Evolutionary conservation across 2,113 vertebrate genomes (phyloP).

Genomic region (Tympanuchus pallidicinctus): DNA sequence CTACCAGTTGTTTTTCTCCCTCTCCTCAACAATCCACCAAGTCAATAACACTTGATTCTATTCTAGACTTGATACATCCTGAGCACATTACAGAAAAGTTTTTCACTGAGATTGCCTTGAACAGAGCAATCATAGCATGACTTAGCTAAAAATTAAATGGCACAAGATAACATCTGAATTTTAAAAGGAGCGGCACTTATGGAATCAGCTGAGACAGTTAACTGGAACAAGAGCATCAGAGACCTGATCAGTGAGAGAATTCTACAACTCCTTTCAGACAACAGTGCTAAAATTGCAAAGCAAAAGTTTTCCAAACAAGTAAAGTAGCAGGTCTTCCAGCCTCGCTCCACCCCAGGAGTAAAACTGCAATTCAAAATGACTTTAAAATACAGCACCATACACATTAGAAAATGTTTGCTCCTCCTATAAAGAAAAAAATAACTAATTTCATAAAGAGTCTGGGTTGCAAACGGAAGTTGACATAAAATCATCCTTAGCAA

Average conservation of each 20-base stretch:
- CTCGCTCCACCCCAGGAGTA: not conserved
- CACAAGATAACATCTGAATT: constrained; percentile 1
- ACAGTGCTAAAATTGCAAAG: not conserved
- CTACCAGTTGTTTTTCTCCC: not conserved
- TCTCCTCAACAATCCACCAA: not conserved
- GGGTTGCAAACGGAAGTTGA: not conserved
- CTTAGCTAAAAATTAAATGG: not conserved
- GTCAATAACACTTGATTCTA: not conserved
- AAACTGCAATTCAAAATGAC: not conserved
- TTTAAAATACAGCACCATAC: not conserved
- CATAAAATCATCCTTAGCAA: not conserved
- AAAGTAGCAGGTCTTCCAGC: not conserved
- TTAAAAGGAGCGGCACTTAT: not conserved
- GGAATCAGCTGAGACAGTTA: not conserved
- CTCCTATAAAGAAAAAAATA: not conserved
- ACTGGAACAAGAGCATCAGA: not conserved
- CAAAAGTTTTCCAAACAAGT: not conserved
- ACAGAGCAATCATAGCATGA: not conserved
- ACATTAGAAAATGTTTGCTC: not conserved
- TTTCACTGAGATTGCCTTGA: not conserved
- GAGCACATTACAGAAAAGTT: not conserved
- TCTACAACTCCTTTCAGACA: not conserved
- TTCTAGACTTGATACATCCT: not conserved
- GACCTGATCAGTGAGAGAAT: not conserved
- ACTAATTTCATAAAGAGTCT: not conserved